Evolutionary conservation across 2,113 vertebrate species (phyloP).

Genomic region (Serilophus lunatus): DNA sequence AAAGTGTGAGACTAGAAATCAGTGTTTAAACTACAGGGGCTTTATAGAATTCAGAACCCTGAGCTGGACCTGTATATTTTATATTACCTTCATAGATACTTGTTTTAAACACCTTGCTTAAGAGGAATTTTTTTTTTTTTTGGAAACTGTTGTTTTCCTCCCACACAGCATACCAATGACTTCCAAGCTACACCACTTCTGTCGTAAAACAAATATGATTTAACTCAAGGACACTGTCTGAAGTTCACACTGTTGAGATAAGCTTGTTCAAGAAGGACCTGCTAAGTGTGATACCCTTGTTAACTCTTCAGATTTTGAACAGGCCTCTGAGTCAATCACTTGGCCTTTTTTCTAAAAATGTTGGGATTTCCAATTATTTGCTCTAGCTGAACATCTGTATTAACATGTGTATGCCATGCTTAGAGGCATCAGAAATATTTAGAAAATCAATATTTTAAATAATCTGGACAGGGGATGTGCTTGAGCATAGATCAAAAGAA

Average conservation of each 20-base stretch:
- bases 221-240: neutral
- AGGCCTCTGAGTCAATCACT: neutral
- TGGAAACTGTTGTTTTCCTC: neutral
- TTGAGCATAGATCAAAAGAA: neutral
- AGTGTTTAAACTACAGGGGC: neutral
- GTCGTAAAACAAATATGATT: neutral
- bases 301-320: neutral
- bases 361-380: neutral
- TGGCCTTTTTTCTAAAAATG: neutral
- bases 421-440: neutral
- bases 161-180: fast-evolving
- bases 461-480: neutral
- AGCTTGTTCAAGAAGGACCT: neutral
- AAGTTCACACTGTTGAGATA: neutral
- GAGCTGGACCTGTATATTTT: neutral
- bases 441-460: neutral
- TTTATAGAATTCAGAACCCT: neutral
- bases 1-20: neutral
- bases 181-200: neutral
- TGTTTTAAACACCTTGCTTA: neutral
- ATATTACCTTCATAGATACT: neutral
- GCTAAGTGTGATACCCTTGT: neutral
- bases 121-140: fast-evolving
- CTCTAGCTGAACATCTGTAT: neutral
- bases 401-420: neutral